These are phyloP conservation scores for Platorchestia sp. DNA, from an alignment of 1,140 invertebrate species.

Conservation along the genomic window DNA sequence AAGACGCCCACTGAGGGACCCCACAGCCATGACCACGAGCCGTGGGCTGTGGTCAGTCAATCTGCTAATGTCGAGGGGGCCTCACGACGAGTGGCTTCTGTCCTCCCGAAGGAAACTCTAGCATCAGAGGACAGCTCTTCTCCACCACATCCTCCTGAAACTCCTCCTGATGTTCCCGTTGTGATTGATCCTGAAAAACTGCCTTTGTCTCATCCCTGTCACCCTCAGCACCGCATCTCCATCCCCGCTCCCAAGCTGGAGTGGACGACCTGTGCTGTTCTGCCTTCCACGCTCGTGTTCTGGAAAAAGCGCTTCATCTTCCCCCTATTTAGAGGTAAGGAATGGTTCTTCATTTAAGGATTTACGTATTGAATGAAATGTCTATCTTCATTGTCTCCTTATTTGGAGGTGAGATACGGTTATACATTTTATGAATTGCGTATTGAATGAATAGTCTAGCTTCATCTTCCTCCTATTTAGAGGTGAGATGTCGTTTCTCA, in stretches of 20 bases:
- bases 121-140: neutral
- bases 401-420: no score
- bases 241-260: neutral
- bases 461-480: neutral
- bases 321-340: neutral
- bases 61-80: neutral
- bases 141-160: neutral
- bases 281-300: neutral
- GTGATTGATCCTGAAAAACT: constrained; percentile 29
- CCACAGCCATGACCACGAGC: neutral
- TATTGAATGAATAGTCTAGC: no score
- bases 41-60: neutral
- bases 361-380: no score
- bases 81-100: neutral
- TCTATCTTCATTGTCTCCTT: no score
- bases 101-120: neutral
- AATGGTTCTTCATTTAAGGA: neutral
- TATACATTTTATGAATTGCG: no score
- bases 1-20: neutral
- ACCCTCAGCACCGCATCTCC: constrained; percentile 31
- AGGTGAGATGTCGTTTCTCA: neutral
- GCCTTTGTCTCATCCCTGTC: constrained; percentile 18
- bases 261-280: neutral
- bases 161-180: neutral
- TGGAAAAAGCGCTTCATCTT: neutral